Conservation (phyloP, 1,140 invertebrate species). For the Heliconius nattereri region DNA sequence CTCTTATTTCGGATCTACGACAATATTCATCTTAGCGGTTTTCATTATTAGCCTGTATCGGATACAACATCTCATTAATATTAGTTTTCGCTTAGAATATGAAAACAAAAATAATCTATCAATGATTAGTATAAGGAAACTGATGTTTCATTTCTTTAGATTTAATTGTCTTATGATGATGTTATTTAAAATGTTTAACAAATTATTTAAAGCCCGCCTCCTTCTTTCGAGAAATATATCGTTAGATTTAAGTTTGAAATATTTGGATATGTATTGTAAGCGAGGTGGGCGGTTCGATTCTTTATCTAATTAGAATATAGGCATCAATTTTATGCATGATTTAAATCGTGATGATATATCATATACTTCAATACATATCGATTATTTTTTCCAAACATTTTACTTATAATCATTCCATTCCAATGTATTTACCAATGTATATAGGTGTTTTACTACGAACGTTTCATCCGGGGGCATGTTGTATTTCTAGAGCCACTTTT, state of each 20-base stretch:
- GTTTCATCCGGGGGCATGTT: background rate
- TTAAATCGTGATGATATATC: conserved; percentile 36
- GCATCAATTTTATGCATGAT: conserved; percentile 29
- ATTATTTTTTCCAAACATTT: conserved; percentile 16
- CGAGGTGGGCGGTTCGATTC: background rate
- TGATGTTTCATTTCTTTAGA: conserved; percentile 1
- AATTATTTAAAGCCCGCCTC: conserved; percentile 12
- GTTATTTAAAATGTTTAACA: conserved; percentile 1
- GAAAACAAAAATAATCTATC: background rate
- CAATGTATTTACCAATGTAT: background rate
- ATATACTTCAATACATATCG: conserved; percentile 43
- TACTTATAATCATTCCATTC: background rate
- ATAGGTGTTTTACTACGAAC: background rate
- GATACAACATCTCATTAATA: background rate
- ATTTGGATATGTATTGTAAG: background rate
- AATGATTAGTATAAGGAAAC: background rate
- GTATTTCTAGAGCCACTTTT: conserved; percentile 8
- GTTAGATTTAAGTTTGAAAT: conserved; percentile 8
- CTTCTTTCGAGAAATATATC: background rate
- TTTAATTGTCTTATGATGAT: background rate
- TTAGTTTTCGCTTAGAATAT: background rate
- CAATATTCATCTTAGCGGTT: conserved; percentile 38
- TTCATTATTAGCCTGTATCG: conserved; percentile 13
- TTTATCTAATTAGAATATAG: conserved; percentile 19
- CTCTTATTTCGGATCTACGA: conserved; percentile 35